phyloP scores from a whole-genome alignment of 2,113 vertebrate genomes.

The Octodon degus region DNA sequence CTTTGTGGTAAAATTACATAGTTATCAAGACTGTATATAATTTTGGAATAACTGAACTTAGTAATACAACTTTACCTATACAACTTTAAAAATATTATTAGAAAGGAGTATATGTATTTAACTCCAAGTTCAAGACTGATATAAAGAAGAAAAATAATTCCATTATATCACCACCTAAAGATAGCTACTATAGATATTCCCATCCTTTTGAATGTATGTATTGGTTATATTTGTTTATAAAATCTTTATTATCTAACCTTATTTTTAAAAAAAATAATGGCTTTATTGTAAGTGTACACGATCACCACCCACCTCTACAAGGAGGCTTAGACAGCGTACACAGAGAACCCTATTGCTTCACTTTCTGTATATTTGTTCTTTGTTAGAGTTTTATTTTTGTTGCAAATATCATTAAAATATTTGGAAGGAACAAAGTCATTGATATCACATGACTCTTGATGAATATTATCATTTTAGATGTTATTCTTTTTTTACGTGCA shows the following conservation, averaged over 20 bases:
- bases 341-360: not conserved
- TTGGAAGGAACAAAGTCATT: not conserved
- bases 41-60: slow-evolving; percentile 53
- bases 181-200: not conserved
- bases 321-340: not conserved
- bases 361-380: slow-evolving; percentile 40
- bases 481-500: not conserved
- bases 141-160: not conserved
- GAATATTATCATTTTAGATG: not conserved
- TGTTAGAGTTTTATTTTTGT: not conserved
- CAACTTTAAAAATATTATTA: not conserved
- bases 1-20: slow-evolving; percentile 39
- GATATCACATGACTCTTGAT: not conserved
- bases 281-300: not conserved
- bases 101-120: not conserved
- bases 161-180: not conserved
- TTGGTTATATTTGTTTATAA: not conserved
- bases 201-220: not conserved
- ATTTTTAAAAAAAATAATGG: not conserved
- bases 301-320: not conserved
- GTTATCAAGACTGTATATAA: not conserved
- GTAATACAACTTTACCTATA: not conserved
- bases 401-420: slow-evolving; percentile 45
- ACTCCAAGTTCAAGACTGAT: not conserved
- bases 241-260: not conserved